phyloP scores from a whole-genome alignment of 35 echinoderm and acorn worm genomes.

The Ophiothrix spiculata region DNA sequence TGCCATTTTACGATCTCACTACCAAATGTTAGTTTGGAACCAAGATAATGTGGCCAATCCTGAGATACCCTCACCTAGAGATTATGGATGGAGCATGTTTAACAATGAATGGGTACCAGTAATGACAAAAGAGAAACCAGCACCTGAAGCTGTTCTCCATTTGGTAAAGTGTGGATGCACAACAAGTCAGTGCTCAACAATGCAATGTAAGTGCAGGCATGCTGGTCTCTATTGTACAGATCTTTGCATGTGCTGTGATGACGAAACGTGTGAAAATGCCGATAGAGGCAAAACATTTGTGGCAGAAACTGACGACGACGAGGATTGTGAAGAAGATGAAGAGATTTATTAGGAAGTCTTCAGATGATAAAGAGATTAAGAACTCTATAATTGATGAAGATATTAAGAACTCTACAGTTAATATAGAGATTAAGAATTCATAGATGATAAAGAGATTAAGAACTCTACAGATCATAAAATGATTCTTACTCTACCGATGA shows the following conservation, averaged over 20 bases:
- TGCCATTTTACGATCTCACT: background rate
- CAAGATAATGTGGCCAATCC: background rate
- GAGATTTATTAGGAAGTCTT: no score
- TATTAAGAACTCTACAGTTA: no score
- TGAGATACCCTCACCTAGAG: background rate
- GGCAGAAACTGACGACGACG: background rate
- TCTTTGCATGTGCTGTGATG: slow-evolving; percentile 9
- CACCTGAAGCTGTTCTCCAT: slow-evolving; percentile 15
- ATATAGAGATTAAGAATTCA: no score
- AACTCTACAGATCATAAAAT: no score
- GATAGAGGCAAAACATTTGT: background rate
- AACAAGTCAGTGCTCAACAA: background rate
- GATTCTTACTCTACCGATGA: no score
- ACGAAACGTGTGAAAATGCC: background rate
- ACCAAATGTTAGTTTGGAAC: background rate
- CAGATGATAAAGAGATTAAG: no score
- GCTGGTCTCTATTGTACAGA: slow-evolving; percentile 6
- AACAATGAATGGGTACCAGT: background rate
- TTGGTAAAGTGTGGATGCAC: slow-evolving; percentile 5
- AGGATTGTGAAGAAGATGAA: background rate
- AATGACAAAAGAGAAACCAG: background rate
- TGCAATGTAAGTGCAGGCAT: background rate
- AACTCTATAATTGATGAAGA: no score
- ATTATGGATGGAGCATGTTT: background rate
- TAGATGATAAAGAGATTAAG: no score